Percentiles rank a stretch among this genome's conserved stretches.
phyloP scores from a whole-genome alignment of 2,797 vertebrate species.

The Limnodromus scolopaceus region DNA sequence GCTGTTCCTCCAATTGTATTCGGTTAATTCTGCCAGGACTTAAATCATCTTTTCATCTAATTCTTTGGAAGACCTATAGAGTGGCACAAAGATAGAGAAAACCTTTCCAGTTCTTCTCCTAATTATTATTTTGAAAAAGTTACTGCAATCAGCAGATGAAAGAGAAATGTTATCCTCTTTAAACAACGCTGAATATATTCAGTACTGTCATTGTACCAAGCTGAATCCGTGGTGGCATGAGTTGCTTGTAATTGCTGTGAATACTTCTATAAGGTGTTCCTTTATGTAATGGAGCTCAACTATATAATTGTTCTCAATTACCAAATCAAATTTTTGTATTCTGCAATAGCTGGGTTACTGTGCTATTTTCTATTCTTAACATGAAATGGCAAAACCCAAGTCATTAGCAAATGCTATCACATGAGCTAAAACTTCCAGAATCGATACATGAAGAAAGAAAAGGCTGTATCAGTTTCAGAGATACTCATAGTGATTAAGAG shows the following conservation, averaged over 20 bases:
- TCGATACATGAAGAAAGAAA: background rate
- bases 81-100: background rate
- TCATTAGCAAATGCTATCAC: background rate
- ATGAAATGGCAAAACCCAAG: background rate
- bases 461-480: background rate
- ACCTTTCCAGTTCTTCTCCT: background rate
- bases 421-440: background rate
- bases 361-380: background rate
- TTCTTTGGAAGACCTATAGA: background rate
- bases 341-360: background rate
- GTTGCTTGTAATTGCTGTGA: background rate
- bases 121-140: background rate
- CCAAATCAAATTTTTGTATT: background rate
- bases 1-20: background rate
- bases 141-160: background rate
- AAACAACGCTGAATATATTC: background rate
- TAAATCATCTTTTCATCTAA: slow-evolving; percentile 1
- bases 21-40: background rate
- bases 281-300: background rate
- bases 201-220: background rate
- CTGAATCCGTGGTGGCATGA: background rate
- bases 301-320: background rate
- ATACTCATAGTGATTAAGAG: background rate
- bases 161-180: background rate
- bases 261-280: background rate